Evolutionary conservation across 2,888 invertebrate species (phyloP), one percentile per base, ranked within the genome.

Genomic region (Hetaerina titia): DNA sequence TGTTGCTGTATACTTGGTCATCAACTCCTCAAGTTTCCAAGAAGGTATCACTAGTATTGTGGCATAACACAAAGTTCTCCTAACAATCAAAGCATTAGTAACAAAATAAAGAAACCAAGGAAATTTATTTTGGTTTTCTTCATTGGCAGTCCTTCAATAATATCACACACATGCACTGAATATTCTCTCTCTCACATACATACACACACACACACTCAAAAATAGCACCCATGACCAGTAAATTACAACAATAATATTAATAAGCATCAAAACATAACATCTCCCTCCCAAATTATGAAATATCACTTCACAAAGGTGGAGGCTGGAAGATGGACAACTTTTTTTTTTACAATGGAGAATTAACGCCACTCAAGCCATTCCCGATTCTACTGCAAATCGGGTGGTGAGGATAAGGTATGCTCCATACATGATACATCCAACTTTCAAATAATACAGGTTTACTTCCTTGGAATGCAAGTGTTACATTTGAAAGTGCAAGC

Each of bases 191-290:
- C 45, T 45, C 45, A 2, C 69, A 74, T 45, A 31, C 56, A 15
- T 69, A 19, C 45, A 56, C 56, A 56, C 64, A 92, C n/a, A 56
- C 92, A 92, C 22, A 90, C 92, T 69, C 69, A 92, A 92, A 92
- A 92, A 92, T 92, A 92, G 92, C 92, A 92, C 92, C 92, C 92
- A 69, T 69, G 92, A 92, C 92, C 92, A 92, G 92, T 69, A 64
- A 92, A 74, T 92, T 92, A 92, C 64, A 92, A 64, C 69, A 57
- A 92, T 81, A 81, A 81, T 74, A 92, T 92, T 64, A 69, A 69
- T 57, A 92, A 69, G 92, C 92, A 92, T 31, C 31, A 92, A 92
- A 92, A 56, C 64, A 69, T 56, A 64, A 92, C 69, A 56, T 92
- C 92, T 92, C 74, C 56, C 92, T 69, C 56, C 92, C 92, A 69